Conservation (phyloP, 1,140 invertebrate species). For the Drosophila auraria region DNA sequence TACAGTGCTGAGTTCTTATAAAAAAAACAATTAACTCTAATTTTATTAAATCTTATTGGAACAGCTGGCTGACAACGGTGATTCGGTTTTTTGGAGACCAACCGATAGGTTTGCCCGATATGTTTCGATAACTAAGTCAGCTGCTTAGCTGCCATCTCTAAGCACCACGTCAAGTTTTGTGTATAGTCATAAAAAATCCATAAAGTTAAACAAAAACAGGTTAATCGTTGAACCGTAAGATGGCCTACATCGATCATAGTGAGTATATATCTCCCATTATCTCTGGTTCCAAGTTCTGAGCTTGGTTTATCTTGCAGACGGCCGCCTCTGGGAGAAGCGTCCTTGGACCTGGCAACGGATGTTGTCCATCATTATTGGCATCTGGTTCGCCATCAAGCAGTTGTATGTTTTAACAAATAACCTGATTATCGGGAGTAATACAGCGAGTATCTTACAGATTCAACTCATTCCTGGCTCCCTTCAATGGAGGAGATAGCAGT, state of each 20-base stretch:
- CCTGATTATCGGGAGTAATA: neutral
- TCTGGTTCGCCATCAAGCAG: constrained; percentile 64
- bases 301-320: constrained; percentile 42
- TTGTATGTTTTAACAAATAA: constrained; percentile 47
- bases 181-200: neutral
- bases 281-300: neutral
- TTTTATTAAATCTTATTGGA: neutral
- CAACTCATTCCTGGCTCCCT: constrained; percentile 63
- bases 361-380: constrained; percentile 56
- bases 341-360: constrained; percentile 65
- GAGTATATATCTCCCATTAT: neutral
- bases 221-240: neutral
- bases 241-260: constrained; percentile 56
- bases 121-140: constrained; percentile 6
- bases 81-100: neutral
- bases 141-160: constrained; percentile 21
- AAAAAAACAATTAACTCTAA: too few relatives aligned
- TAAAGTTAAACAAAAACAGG: neutral
- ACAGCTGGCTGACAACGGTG: neutral
- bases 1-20: too few relatives aligned
- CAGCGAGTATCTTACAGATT: constrained; percentile 26
- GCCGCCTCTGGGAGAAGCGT: constrained; percentile 70
- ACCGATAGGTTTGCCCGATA: constrained; percentile 2
- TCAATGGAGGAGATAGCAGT: constrained; percentile 41
- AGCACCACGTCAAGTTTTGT: constrained; percentile 41